A percentile compares a stretch with the other conserved stretches of the same genome.
phyloP scores from a whole-genome alignment of 2,888 invertebrate species.

The Brenthis ino region DNA sequence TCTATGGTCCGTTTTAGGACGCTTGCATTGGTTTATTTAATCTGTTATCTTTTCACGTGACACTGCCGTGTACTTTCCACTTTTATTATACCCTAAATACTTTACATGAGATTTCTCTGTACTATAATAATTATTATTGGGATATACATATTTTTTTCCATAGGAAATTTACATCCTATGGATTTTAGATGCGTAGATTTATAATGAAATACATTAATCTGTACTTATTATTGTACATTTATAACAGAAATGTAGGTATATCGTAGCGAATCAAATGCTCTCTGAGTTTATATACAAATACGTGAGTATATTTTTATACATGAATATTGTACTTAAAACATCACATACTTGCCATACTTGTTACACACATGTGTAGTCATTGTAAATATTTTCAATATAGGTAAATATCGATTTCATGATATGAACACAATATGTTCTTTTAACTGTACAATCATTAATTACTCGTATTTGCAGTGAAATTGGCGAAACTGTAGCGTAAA shows the following conservation, averaged over 20 bases:
- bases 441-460: slow-evolving; percentile 44
- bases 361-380: slow-evolving; percentile 14
- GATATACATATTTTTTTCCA: slow-evolving; percentile 11
- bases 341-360: slow-evolving; percentile 35
- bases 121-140: slow-evolving; percentile 18
- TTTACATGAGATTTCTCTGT: slow-evolving; percentile 19
- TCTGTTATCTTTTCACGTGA: slow-evolving; percentile 15
- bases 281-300: slow-evolving; percentile 21
- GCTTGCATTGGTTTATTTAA: slow-evolving; percentile 27
- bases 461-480: slow-evolving; percentile 57
- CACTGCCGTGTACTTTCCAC: slow-evolving; percentile 37
- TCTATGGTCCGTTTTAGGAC: slow-evolving; percentile 44
- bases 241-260: neutral
- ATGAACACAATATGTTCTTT: slow-evolving; percentile 3
- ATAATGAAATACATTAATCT: slow-evolving; percentile 18
- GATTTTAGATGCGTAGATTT: slow-evolving; percentile 10
- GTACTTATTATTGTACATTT: slow-evolving; percentile 32
- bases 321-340: slow-evolving; percentile 36
- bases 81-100: slow-evolving; percentile 19
- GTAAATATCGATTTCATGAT: slow-evolving; percentile 38
- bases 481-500: slow-evolving; percentile 56
- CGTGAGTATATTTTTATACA: slow-evolving; percentile 16
- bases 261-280: slow-evolving; percentile 19
- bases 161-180: slow-evolving; percentile 32
- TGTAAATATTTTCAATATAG: slow-evolving; percentile 10